Percentiles rank a stretch among this genome's conserved stretches.
phyloP scores from a whole-genome alignment of 1,140 invertebrate genomes.

The Subanguina moxae region DNA sequence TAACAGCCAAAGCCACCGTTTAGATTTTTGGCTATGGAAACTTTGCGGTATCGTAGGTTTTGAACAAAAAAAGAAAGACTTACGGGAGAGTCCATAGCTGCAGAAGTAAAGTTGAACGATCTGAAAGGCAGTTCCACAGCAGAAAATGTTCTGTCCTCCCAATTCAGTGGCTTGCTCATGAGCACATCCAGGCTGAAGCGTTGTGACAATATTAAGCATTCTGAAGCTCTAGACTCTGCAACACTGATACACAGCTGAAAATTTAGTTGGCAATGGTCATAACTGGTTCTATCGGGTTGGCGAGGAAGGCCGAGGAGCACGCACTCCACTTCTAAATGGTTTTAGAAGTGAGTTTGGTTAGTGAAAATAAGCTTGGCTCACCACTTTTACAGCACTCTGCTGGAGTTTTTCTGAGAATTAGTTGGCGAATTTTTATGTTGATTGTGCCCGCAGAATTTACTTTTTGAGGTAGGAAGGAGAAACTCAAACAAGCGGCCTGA shows the following conservation, averaged over 20 bases:
- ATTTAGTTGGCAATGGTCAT: neutral
- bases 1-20: no score
- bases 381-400: neutral
- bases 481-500: no score
- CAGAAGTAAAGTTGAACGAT: neutral
- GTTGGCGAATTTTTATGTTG: neutral
- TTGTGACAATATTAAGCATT: neutral
- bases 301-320: neutral
- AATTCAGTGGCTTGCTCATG: neutral
- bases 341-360: neutral
- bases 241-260: neutral
- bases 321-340: neutral
- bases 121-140: neutral
- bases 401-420: neutral
- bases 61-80: neutral
- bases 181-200: neutral
- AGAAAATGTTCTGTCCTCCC: neutral
- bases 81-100: neutral
- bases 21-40: no score
- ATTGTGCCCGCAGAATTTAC: no score
- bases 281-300: neutral
- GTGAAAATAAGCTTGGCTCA: neutral
- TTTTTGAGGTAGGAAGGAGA: no score
- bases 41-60: no score
- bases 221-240: neutral